Conservation (phyloP, 1,140 invertebrate genomes). For the Drepana arcuata region DNA sequence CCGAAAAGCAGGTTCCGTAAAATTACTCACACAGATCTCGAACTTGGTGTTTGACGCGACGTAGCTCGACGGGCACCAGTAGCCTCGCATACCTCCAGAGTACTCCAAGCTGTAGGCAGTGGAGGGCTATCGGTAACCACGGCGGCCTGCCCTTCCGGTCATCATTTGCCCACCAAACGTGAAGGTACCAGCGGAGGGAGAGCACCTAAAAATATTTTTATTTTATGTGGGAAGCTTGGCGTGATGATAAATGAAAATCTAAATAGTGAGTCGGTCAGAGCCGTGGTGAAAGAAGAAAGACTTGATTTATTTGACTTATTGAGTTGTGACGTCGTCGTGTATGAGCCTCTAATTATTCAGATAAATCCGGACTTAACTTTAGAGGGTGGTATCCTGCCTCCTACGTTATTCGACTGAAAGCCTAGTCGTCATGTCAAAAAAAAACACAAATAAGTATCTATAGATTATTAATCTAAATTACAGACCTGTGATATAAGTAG, state of each 20-base stretch:
- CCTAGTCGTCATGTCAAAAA: no score
- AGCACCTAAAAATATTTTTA: constrained; percentile 43
- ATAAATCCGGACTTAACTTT: no score
- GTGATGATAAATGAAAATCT: no score
- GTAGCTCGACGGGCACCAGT: constrained; percentile 87
- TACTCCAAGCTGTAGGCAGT: constrained; percentile 86
- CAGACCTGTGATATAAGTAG: constrained; percentile 81
- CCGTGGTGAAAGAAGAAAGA: no score
- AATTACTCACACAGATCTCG: constrained; percentile 73
- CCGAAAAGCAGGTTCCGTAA: no score
- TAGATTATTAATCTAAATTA: constrained; percentile 1
- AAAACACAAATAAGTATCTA: no score
- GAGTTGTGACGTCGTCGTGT: no score
- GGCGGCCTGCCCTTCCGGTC: constrained; percentile 48
- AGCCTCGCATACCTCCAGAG: constrained; percentile 92
- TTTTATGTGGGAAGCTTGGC: no score
- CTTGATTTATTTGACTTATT: no score
- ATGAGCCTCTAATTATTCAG: no score
- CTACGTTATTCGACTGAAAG: no score
- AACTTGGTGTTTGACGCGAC: constrained; percentile 88
- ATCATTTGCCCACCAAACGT: constrained; percentile 54
- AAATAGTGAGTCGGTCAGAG: no score
- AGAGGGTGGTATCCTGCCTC: background rate
- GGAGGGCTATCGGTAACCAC: constrained; percentile 76
- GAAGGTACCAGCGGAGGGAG: constrained; percentile 73